phyloP scores from a whole-genome alignment of 2,797 vertebrate genomes.

The Acanthurus lineatus region DNA sequence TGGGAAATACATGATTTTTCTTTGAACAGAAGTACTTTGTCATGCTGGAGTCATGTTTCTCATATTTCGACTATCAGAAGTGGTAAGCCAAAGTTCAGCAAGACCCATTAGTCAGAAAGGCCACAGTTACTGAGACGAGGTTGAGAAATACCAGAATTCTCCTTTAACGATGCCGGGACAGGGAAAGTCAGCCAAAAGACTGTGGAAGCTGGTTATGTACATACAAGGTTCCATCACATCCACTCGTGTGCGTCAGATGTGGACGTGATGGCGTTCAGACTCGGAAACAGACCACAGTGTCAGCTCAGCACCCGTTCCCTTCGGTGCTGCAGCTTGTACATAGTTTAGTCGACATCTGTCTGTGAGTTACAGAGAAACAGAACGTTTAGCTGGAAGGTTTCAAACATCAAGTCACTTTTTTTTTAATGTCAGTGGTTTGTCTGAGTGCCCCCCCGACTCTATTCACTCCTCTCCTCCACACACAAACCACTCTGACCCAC shows the following conservation, averaged over 20 bases:
- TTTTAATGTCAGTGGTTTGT: conserved; percentile 29
- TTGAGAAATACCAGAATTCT: background rate
- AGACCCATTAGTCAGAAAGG: too few species aligned
- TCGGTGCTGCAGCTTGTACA: conserved; percentile 52
- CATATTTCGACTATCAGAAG: too few species aligned
- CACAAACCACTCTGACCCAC: conserved; percentile 40
- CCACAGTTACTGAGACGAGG: too few species aligned
- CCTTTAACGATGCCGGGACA: background rate
- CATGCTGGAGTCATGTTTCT: too few species aligned
- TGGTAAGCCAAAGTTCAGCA: too few species aligned
- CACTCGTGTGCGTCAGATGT: too few species aligned
- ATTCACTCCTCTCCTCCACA: conserved; percentile 5
- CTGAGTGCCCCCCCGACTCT: background rate
- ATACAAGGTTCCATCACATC: background rate
- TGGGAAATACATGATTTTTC: too few species aligned
- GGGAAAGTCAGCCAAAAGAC: background rate
- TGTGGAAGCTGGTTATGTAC: background rate
- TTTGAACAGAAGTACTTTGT: too few species aligned
- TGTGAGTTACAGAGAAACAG: conserved; percentile 51
- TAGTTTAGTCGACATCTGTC: conserved; percentile 63
- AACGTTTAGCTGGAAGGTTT: conserved; percentile 64
- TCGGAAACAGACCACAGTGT: conserved; percentile 29
- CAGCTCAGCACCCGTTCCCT: too few species aligned
- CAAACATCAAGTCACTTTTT: conserved; percentile 50
- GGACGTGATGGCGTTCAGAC: background rate